Evolutionary conservation across 2,888 invertebrate species (phyloP), one percentile per base, ranked within the genome.

Genomic region (Clepsis dumicolana): DNA sequence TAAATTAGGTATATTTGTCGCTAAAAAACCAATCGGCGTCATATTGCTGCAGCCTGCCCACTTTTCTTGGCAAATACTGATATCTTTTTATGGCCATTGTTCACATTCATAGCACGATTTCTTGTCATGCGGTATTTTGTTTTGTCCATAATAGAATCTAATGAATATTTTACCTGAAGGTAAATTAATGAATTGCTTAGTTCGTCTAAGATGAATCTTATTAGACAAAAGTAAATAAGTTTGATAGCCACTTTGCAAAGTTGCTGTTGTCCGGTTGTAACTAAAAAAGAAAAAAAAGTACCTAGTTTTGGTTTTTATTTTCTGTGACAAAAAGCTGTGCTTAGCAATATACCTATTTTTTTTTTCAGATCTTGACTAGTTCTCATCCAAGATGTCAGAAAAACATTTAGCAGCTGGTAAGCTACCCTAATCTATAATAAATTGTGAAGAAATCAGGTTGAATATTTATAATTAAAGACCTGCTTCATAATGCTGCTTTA

Each of bases 401-500:
- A 91, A 91, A 75, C 92, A 92, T 85, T 87, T 93, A 75, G 81
- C 91, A 83, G 83, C 90, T 73, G 92, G 92, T 91, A 79, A 80
- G 81, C 41, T 61, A 57, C 57, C 25, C 27, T 53, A 4, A 41
- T 8, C 0, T 41, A 14, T 24, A 24, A 2, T 12, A 41, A 0
- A n/a, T 16, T 18, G 4, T 56, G n/a, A n/a, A n/a, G n/a, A n/a
- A n/a, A n/a, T 21, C 2, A 35, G 32, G 18, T n/a, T 38, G n/a
- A 38, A 38, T 38, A 38, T n/a, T n/a, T n/a, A 12, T 21, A 41
- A 27, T 2, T 18, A 41, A 44, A 35, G 5, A 14, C 1, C 35
- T 53, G 25, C 41, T 68, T 71, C 25, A 32, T 64, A 60, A 62
- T 44, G 25, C 16, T 35, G 32, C 18, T 53, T 12, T 14, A 35